phyloP scores from a whole-genome alignment of 2,888 invertebrate genomes.

The Rhagium mordax region DNA sequence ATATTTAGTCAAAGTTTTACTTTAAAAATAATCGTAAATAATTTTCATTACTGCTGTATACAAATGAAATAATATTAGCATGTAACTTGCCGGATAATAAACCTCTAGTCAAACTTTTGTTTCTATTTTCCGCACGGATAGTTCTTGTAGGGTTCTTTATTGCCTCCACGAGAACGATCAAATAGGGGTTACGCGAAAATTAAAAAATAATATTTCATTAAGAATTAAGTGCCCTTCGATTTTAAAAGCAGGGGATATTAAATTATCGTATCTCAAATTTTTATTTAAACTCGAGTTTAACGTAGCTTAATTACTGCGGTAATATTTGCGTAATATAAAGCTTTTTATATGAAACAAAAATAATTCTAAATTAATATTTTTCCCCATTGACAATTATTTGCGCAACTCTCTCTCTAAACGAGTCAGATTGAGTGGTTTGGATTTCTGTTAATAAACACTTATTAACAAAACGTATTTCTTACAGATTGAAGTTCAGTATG shows the following conservation, averaged over 20 bases:
- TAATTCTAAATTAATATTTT: background rate
- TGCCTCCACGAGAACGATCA: constrained; percentile 50
- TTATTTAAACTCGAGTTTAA: constrained; percentile 21
- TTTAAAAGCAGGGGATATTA: constrained; percentile 50
- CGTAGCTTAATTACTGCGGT: background rate
- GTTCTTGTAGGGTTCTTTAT: constrained; percentile 56
- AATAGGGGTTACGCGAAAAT: constrained; percentile 56
- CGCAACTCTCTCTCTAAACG: too few relatives aligned
- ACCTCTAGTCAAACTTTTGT: constrained; percentile 57
- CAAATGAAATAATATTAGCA: background rate
- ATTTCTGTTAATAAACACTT: too few relatives aligned
- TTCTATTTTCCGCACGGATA: constrained; percentile 61
- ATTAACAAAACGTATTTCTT: too few relatives aligned
- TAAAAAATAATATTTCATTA: constrained; percentile 59
- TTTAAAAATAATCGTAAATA: background rate
- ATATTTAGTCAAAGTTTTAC: too few relatives aligned
- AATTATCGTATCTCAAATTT: constrained; percentile 39
- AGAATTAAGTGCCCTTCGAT: constrained; percentile 53
- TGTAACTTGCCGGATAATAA: constrained; percentile 6
- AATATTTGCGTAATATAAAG: constrained; percentile 13
- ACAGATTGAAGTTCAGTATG: too few relatives aligned
- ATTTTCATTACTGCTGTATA: background rate
- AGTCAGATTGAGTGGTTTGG: too few relatives aligned
- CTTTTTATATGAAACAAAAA: background rate
- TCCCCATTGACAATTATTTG: background rate